These are phyloP conservation scores for Cepaea nemoralis DNA, from an alignment of 1,140 invertebrate genomes.

Conservation along the genomic window DNA sequence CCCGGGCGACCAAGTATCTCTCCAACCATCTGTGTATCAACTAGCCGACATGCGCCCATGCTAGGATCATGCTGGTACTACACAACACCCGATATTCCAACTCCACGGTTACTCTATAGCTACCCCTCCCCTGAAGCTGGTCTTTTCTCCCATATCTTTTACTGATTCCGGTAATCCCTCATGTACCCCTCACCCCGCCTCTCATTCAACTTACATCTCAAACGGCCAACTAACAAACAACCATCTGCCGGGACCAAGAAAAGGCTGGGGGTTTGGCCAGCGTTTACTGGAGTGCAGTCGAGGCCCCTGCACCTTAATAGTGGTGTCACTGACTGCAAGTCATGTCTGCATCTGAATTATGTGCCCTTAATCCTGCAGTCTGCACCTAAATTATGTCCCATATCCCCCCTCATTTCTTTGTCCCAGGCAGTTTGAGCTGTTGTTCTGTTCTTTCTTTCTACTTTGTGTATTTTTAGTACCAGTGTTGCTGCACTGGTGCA, in stretches of 20 bases:
- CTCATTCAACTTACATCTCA: background rate
- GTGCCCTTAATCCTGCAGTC: constrained; percentile 14
- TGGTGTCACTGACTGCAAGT: constrained; percentile 11
- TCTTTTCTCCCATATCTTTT: too few species aligned
- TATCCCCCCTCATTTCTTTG: background rate
- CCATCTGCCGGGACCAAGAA: background rate
- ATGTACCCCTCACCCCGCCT: background rate
- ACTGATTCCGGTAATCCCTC: too few species aligned
- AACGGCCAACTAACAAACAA: background rate
- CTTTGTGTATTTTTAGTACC: constrained; percentile 9
- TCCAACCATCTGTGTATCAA: too few species aligned
- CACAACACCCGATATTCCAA: too few species aligned
- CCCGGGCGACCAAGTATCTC: too few species aligned
- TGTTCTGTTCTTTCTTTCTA: background rate
- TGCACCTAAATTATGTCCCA: constrained; percentile 10
- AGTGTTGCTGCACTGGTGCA: background rate
- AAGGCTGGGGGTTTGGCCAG: background rate
- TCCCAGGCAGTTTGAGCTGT: background rate
- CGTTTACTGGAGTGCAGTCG: background rate
- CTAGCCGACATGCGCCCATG: too few species aligned
- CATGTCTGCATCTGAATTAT: background rate
- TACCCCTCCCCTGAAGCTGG: background rate
- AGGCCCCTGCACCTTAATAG: background rate
- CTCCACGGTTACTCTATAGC: too few species aligned
- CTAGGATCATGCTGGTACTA: too few species aligned